Conservation (phyloP, 2,888 invertebrate genomes). For the Sinohyriopsis cumingii region DNA sequence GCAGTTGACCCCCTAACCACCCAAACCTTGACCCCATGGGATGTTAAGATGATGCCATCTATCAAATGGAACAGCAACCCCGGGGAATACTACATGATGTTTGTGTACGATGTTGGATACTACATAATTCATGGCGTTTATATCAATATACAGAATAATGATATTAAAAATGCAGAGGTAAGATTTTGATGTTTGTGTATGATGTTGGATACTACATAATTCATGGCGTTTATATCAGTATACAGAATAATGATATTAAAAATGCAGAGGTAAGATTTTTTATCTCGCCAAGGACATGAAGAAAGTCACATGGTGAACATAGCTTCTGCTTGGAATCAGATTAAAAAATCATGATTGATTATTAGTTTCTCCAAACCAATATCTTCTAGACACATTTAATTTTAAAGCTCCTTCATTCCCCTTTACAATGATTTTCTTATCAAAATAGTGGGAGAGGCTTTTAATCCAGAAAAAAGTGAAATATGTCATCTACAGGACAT, state of each 20-base stretch:
- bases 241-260: constrained; percentile 26
- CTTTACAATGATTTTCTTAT: too few species aligned
- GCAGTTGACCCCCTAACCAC: constrained; percentile 7
- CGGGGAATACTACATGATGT: constrained; percentile 22
- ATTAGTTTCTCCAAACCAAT: too few species aligned
- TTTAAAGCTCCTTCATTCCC: too few species aligned
- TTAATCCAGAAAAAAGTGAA: too few species aligned
- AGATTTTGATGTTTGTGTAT: constrained; percentile 19
- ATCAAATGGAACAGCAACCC: constrained; percentile 8
- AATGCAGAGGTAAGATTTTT: constrained; percentile 12
- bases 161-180: constrained; percentile 20
- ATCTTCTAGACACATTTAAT: too few species aligned
- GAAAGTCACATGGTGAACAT: too few species aligned
- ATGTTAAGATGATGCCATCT: constrained; percentile 3
- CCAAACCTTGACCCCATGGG: constrained; percentile 2
- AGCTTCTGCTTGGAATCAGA: too few species aligned
- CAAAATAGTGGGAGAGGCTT: too few species aligned
- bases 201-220: constrained; percentile 21
- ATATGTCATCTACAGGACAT: too few species aligned
- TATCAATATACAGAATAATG: constrained; percentile 31
- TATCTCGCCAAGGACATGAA: too few species aligned
- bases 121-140: constrained; percentile 22
- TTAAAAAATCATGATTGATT: too few species aligned
- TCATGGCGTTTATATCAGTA: constrained; percentile 33
- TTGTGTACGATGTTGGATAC: constrained; percentile 29